A percentile compares a stretch with the other conserved stretches of the same genome.
phyloP scores from a whole-genome alignment of 2,888 invertebrate genomes.

The Nomada goodeniana region DNA sequence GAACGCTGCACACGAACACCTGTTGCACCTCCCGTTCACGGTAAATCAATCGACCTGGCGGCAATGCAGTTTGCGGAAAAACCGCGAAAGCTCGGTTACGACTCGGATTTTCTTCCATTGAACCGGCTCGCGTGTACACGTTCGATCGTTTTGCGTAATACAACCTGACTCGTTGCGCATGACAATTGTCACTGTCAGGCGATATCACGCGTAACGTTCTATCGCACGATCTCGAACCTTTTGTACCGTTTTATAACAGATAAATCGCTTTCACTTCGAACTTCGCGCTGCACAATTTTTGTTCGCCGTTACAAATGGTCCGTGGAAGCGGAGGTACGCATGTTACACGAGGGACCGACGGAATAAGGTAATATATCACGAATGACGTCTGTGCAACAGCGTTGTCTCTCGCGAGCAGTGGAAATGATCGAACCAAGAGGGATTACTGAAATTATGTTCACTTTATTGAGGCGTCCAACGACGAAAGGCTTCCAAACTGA shows the following conservation, averaged over 20 bases:
- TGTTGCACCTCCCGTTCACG: slow-evolving; percentile 47
- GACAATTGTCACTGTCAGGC: slow-evolving; percentile 34
- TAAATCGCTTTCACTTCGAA: slow-evolving; percentile 46
- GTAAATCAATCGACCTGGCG: slow-evolving; percentile 55
- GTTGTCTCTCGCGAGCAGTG: no score
- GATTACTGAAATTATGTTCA: no score
- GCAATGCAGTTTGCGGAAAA: slow-evolving; percentile 37
- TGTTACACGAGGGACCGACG: neutral
- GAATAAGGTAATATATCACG: no score
- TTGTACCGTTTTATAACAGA: slow-evolving; percentile 34
- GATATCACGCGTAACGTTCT: slow-evolving; percentile 20
- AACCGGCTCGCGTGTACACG: neutral
- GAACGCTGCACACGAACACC: slow-evolving; percentile 36
- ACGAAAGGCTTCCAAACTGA: no score
- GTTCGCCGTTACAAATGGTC: neutral
- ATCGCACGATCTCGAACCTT: slow-evolving; percentile 15
- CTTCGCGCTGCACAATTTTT: slow-evolving; percentile 8
- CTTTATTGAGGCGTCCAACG: no score
- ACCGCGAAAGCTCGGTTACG: slow-evolving; percentile 40
- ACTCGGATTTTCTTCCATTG: slow-evolving; percentile 24
- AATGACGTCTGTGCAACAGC: no score
- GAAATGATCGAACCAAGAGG: no score
- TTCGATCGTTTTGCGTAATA: slow-evolving; percentile 26
- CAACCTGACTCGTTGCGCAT: slow-evolving; percentile 14
- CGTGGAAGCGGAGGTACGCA: no score